These are phyloP conservation scores for Atethmia centrago DNA, from an alignment of 2,888 invertebrate genomes.

Conservation along the genomic window DNA sequence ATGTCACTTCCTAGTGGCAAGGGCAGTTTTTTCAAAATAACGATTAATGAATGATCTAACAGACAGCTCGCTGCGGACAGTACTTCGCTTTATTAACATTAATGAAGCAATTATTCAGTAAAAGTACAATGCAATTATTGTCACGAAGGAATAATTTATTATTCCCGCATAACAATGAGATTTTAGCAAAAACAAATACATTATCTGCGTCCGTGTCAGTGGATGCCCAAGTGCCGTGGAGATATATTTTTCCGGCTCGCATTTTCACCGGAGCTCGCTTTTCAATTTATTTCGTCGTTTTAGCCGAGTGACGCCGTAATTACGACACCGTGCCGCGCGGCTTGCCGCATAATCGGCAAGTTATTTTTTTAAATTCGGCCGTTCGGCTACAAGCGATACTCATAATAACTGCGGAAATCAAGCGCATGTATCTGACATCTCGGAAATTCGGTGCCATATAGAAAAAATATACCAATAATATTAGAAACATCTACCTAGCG, in stretches of 20 bases:
- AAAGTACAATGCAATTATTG: slow-evolving; percentile 77
- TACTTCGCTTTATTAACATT: slow-evolving; percentile 79
- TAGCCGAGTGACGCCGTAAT: slow-evolving; percentile 87
- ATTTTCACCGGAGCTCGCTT: slow-evolving; percentile 85
- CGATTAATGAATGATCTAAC: slow-evolving; percentile 44
- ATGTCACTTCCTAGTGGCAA: slow-evolving; percentile 22
- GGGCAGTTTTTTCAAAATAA: slow-evolving; percentile 16
- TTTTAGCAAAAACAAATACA: slow-evolving; percentile 86
- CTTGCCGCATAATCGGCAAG: slow-evolving; percentile 80
- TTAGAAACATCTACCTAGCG: slow-evolving; percentile 54
- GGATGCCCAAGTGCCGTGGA: slow-evolving; percentile 81
- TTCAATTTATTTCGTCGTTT: slow-evolving; percentile 89
- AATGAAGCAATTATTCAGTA: slow-evolving; percentile 81
- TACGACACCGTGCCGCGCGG: slow-evolving; percentile 78
- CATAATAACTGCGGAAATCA: slow-evolving; percentile 62
- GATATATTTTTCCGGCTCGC: slow-evolving; percentile 83
- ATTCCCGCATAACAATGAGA: slow-evolving; percentile 82
- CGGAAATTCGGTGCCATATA: slow-evolving; percentile 65
- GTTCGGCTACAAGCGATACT: slow-evolving; percentile 60
- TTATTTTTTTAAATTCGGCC: slow-evolving; percentile 75
- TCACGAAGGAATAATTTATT: slow-evolving; percentile 79
- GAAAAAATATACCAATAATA: slow-evolving; percentile 55
- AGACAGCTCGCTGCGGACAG: slow-evolving; percentile 42
- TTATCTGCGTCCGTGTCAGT: slow-evolving; percentile 83
- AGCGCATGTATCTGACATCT: slow-evolving; percentile 68